phyloP scores from a whole-genome alignment of 2,797 vertebrate genomes.

The Chelonia mydas region DNA sequence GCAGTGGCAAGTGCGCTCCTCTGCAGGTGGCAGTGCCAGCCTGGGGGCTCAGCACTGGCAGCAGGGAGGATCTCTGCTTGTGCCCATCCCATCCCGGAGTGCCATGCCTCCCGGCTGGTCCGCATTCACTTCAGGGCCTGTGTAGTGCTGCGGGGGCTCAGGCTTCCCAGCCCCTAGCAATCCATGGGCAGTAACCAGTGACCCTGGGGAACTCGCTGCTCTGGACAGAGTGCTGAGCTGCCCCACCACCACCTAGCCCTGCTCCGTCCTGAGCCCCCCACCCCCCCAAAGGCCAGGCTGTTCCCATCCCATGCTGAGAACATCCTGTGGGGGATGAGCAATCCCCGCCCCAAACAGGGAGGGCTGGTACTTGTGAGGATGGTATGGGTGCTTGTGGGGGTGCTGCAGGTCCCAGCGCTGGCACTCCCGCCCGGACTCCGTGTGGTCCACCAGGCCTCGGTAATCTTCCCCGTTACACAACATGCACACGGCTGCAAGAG shows the following conservation, averaged over 20 bases:
- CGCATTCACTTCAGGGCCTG: background rate
- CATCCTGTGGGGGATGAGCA: background rate
- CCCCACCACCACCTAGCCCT: background rate
- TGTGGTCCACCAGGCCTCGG: conserved; percentile 90
- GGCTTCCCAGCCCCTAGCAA: background rate
- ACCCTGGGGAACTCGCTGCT: background rate
- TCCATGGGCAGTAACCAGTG: background rate
- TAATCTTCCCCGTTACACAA: conserved; percentile 96
- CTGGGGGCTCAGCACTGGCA: background rate
- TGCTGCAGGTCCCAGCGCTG: conserved; percentile 97
- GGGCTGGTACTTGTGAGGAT: conserved; percentile 89
- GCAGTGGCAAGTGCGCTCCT: background rate
- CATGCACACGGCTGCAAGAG: conserved; percentile 86
- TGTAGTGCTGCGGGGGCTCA: no score
- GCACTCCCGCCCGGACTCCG: conserved; percentile 89
- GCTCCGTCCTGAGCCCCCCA: background rate
- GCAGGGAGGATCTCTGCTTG: background rate
- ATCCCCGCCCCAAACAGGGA: background rate
- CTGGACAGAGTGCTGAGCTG: background rate
- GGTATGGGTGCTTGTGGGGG: conserved; percentile 93
- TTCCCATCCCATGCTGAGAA: background rate
- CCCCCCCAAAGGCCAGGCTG: background rate
- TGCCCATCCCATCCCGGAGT: background rate
- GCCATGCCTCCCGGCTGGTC: background rate
- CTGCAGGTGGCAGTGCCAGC: background rate